These are phyloP conservation scores for Pipistrellus nathusii DNA, from an alignment of 2,797 vertebrate species.

Conservation along the genomic window DNA sequence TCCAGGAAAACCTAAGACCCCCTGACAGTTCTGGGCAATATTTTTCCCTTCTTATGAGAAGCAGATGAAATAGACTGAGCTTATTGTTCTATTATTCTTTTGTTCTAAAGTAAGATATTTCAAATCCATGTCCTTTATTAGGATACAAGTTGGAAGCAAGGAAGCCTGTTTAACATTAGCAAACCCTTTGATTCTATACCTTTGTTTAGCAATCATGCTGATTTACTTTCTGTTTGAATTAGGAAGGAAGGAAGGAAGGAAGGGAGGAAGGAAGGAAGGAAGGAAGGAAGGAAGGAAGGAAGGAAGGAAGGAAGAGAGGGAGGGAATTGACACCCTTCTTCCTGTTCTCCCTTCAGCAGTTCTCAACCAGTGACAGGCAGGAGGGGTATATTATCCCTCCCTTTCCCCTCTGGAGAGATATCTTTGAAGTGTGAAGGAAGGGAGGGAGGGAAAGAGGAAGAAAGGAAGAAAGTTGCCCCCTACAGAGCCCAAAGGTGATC, in stretches of 20 bases:
- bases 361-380: neutral
- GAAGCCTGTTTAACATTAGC: neutral
- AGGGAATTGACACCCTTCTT: neutral
- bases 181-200: neutral
- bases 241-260: neutral
- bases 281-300: neutral
- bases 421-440: neutral
- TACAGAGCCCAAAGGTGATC: neutral
- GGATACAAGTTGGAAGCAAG: neutral
- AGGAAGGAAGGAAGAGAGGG: neutral
- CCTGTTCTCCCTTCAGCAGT: neutral
- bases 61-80: neutral
- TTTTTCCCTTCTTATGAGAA: neutral
- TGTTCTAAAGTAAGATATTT: neutral
- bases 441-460: no score
- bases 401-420: neutral
- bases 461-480: neutral
- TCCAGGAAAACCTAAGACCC: neutral
- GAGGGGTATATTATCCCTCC: neutral
- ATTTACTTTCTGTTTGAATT: constrained; percentile 3
- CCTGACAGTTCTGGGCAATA: neutral
- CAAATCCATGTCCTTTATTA: neutral
- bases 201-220: neutral
- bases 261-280: no score
- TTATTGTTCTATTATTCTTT: neutral